These are phyloP conservation scores for Tuta absoluta DNA, from an alignment of 2,888 invertebrate genomes.

Conservation along the genomic window DNA sequence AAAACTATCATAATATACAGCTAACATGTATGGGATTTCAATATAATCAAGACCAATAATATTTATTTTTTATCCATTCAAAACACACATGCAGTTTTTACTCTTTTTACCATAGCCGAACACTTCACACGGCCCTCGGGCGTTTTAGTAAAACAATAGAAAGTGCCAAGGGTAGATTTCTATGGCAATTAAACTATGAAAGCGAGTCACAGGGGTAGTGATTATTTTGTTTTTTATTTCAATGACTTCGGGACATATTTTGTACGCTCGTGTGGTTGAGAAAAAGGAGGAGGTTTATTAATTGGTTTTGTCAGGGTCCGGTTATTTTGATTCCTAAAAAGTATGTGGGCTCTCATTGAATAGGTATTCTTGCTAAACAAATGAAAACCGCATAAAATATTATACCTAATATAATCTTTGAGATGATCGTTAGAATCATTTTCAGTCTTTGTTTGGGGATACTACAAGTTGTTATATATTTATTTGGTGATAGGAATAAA, in stretches of 20 bases:
- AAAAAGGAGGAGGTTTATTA: slow-evolving; percentile 1
- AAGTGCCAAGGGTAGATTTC: slow-evolving; percentile 8
- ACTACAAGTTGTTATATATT: too few species aligned
- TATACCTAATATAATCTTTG: too few species aligned
- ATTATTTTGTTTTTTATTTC: slow-evolving; percentile 3
- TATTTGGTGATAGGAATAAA: too few species aligned
- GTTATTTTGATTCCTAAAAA: too few species aligned
- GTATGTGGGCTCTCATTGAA: too few species aligned
- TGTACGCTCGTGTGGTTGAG: slow-evolving; percentile 6
- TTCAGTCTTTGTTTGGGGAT: too few species aligned
- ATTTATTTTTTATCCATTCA: neutral
- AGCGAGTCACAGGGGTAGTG: slow-evolving; percentile 1
- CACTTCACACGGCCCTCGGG: slow-evolving; percentile 4
- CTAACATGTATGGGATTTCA: neutral
- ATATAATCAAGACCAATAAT: neutral
- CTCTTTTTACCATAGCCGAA: neutral
- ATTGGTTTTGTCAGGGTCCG: neutral
- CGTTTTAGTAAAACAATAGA: slow-evolving; percentile 1
- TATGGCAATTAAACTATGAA: slow-evolving; percentile 1
- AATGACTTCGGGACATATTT: slow-evolving; percentile 7
- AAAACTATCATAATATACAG: too few species aligned
- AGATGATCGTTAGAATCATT: too few species aligned
- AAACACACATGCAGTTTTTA: neutral
- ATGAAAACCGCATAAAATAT: too few species aligned
- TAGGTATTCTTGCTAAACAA: too few species aligned